Evolutionary conservation across 2,113 vertebrate genomes (phyloP).

Genomic region (Poeciliopsis occidentalis): DNA sequence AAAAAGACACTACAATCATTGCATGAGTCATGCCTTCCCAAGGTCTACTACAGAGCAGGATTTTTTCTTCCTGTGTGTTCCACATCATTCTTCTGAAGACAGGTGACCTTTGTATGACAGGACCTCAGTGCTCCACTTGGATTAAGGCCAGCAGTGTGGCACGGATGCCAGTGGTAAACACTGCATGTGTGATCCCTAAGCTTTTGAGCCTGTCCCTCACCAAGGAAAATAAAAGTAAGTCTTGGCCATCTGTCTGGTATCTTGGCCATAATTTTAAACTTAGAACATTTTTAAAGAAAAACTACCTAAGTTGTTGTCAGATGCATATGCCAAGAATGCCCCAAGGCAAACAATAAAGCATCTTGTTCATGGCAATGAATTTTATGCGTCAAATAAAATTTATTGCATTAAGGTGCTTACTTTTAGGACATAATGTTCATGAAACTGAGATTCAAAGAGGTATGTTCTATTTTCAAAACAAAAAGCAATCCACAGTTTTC

Average conservation of each 20-base stretch:
- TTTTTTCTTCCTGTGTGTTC: slow-evolving; percentile 67
- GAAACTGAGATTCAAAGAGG: too few species aligned
- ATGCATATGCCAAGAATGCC: background rate
- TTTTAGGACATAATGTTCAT: too few species aligned
- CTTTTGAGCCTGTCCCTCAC: slow-evolving; percentile 29
- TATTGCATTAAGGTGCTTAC: too few species aligned
- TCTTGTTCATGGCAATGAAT: slow-evolving; percentile 1
- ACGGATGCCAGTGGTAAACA: slow-evolving; percentile 53
- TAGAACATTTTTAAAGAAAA: too few species aligned
- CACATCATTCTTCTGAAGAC: slow-evolving; percentile 49
- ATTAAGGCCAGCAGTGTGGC: slow-evolving; percentile 60
- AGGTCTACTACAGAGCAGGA: slow-evolving; percentile 35
- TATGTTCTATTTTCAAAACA: too few species aligned
- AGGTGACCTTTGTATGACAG: slow-evolving; percentile 53
- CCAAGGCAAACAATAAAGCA: background rate
- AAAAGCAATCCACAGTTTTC: too few species aligned
- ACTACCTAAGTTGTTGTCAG: background rate
- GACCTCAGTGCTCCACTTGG: slow-evolving; percentile 38
- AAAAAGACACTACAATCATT: background rate
- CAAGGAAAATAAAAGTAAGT: slow-evolving; percentile 43
- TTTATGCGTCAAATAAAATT: background rate
- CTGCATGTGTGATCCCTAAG: slow-evolving; percentile 64
- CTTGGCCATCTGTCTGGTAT: slow-evolving; percentile 10
- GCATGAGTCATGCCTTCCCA: slow-evolving; percentile 13
- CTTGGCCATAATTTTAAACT: background rate